phyloP scores from a whole-genome alignment of 2,888 invertebrate genomes.

The Oscheius sp. region DNA sequence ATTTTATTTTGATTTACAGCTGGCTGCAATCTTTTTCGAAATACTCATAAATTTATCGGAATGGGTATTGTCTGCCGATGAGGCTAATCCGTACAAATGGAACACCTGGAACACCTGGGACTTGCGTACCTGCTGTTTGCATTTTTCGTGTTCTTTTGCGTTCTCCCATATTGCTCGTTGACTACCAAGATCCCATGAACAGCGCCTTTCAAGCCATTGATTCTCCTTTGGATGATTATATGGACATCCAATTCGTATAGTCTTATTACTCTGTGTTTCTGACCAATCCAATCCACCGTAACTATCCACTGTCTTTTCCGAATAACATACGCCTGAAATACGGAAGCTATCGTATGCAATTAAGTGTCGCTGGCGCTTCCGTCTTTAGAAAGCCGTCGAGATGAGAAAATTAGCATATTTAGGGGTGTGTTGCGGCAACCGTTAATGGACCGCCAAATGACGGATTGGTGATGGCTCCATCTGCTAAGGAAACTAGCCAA shows the following conservation, averaged over 20 bases:
- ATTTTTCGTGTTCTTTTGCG: slow-evolving; percentile 40
- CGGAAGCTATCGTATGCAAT: neutral
- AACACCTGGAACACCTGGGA: slow-evolving; percentile 12
- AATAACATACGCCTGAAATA: slow-evolving; percentile 54
- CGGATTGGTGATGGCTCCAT: slow-evolving; percentile 26
- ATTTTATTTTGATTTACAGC: neutral
- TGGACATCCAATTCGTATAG: slow-evolving; percentile 42
- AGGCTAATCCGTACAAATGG: slow-evolving; percentile 21
- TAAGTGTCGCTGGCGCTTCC: slow-evolving; percentile 17
- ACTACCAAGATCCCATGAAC: slow-evolving; percentile 47
- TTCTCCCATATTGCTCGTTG: slow-evolving; percentile 48
- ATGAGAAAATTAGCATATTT: slow-evolving; percentile 31
- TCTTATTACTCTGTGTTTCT: slow-evolving; percentile 43
- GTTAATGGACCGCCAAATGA: slow-evolving; percentile 25
- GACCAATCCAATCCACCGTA: slow-evolving; percentile 68
- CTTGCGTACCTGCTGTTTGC: slow-evolving; percentile 40
- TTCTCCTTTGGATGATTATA: slow-evolving; percentile 43
- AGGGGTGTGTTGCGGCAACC: slow-evolving; percentile 19
- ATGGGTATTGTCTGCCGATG: slow-evolving; percentile 21
- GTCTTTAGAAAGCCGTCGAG: slow-evolving; percentile 14
- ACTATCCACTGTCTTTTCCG: slow-evolving; percentile 59
- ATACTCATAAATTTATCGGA: slow-evolving; percentile 14
- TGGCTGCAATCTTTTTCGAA: too few relatives aligned
- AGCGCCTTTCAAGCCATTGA: slow-evolving; percentile 32
- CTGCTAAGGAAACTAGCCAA: slow-evolving; percentile 14